These are phyloP conservation scores for Helicoverpa armigera DNA, from an alignment of 1,140 invertebrate species.

Conservation along the genomic window DNA sequence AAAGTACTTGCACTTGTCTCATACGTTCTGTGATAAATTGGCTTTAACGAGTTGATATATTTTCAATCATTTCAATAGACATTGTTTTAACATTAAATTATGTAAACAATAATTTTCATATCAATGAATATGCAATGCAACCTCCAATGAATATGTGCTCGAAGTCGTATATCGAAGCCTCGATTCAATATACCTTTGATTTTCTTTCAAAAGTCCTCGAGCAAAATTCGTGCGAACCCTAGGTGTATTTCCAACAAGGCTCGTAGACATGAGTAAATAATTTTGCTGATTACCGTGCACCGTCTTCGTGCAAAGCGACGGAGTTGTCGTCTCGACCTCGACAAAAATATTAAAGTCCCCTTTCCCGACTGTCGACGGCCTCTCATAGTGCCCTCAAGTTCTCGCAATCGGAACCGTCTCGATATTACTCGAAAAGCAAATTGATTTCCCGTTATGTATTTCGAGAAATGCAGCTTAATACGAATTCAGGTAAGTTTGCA, in stretches of 20 bases:
- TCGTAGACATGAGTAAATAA: slow-evolving; percentile 84
- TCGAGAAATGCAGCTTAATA: slow-evolving; percentile 60
- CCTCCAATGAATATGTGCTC: too few relatives aligned
- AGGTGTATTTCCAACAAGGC: slow-evolving; percentile 63
- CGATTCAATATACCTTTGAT: too few relatives aligned
- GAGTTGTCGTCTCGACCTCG: slow-evolving; percentile 63
- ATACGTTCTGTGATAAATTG: too few relatives aligned
- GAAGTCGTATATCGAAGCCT: too few relatives aligned
- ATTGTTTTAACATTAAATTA: too few relatives aligned
- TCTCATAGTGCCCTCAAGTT: slow-evolving; percentile 59
- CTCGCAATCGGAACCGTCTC: slow-evolving; percentile 61
- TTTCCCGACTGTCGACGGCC: slow-evolving; percentile 28
- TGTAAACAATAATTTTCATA: too few relatives aligned
- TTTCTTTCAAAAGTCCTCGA: too few relatives aligned
- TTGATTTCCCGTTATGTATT: slow-evolving; percentile 72
- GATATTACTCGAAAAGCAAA: slow-evolving; percentile 64
- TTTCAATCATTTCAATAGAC: too few relatives aligned
- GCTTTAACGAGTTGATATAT: too few relatives aligned
- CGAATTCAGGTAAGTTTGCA: slow-evolving; percentile 45
- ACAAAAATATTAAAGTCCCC: slow-evolving; percentile 80
- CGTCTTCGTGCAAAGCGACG: slow-evolving; percentile 72
- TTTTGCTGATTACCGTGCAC: slow-evolving; percentile 83
- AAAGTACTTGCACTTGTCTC: too few relatives aligned
- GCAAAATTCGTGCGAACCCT: slow-evolving; percentile 63
- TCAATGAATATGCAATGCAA: too few relatives aligned